Conservation (phyloP, 53 echinoderm and acorn worm genomes). For the Patiria pectinifera region DNA sequence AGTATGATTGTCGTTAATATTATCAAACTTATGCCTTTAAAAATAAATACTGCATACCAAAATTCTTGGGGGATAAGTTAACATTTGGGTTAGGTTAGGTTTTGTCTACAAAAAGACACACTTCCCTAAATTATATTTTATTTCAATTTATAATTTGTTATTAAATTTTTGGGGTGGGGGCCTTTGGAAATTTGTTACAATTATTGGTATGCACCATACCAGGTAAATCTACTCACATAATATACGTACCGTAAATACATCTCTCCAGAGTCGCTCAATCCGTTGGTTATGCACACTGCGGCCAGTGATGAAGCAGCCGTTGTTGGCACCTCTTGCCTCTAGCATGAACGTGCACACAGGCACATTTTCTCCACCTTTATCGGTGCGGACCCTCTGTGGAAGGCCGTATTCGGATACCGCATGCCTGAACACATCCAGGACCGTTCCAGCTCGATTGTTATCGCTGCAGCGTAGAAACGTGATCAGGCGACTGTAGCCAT, state of each 20-base stretch:
- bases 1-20: no score
- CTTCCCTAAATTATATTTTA: no score
- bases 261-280: constrained; percentile 21
- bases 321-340: background rate
- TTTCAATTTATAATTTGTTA: no score
- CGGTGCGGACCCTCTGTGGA: constrained; percentile 50
- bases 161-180: no score
- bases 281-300: constrained; percentile 18
- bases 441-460: constrained; percentile 62
- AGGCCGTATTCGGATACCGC: constrained; percentile 58
- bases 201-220: no score
- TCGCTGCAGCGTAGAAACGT: constrained; percentile 44
- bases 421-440: constrained; percentile 32
- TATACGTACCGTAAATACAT: background rate
- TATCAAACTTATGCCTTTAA: no score
- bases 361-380: constrained; percentile 56
- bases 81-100: no score
- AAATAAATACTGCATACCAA: no score
- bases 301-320: constrained; percentile 5
- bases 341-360: background rate
- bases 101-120: no score
- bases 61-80: no score
- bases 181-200: no score
- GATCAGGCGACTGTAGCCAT: constrained; percentile 63
- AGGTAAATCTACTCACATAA: no score